Evolutionary conservation across 2,888 invertebrate genomes (phyloP).

Genomic region (Schizotus pectinicornis): DNA sequence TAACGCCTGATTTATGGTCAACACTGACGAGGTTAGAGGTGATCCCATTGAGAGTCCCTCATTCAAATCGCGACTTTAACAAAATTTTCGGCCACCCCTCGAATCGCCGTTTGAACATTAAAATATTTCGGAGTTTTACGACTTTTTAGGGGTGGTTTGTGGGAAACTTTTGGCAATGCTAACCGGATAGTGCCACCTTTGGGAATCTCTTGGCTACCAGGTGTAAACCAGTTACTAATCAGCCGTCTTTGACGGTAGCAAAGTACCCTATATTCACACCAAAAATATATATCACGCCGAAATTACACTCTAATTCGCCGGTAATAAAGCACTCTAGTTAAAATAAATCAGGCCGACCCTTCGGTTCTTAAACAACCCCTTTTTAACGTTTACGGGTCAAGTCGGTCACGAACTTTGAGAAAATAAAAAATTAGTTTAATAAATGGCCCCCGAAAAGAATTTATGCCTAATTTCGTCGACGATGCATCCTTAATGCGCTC

Average conservation of each 20-base stretch:
- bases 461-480: too few relatives aligned
- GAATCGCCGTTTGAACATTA: constrained; percentile 7
- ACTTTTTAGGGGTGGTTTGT: constrained; percentile 3
- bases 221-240: constrained; percentile 44
- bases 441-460: too few relatives aligned
- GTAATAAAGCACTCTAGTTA: constrained; percentile 26
- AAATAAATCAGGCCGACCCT: constrained; percentile 8
- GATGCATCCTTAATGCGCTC: too few relatives aligned
- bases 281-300: constrained; percentile 38
- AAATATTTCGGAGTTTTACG: constrained; percentile 7
- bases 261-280: constrained; percentile 35
- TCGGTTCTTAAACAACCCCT: constrained; percentile 4
- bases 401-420: too few relatives aligned
- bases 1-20: constrained; percentile 53
- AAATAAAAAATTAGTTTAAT: too few relatives aligned
- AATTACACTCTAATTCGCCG: constrained; percentile 32
- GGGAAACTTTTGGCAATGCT: neutral
- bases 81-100: neutral
- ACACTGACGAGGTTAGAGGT: constrained; percentile 12
- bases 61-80: neutral
- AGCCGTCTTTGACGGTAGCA: constrained; percentile 38
- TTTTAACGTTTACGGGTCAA: neutral
- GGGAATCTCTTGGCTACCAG: constrained; percentile 28
- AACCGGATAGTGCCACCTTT: neutral
- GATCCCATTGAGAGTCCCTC: neutral